Conservation (phyloP, 1,140 invertebrate species). For the Heliconius nattereri region DNA sequence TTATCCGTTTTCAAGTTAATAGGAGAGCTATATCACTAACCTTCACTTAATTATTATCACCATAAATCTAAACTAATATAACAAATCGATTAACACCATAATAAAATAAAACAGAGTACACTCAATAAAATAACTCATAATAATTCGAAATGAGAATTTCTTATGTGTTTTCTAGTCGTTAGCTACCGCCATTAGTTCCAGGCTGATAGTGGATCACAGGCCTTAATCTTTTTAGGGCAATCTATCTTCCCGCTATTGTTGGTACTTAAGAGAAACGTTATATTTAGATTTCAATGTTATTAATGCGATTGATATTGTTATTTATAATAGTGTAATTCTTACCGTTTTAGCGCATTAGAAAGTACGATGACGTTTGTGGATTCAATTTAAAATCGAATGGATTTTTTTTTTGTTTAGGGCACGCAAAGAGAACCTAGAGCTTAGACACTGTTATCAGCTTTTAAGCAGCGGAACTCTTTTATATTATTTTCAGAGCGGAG, state of each 20-base stretch:
- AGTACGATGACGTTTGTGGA: not conserved
- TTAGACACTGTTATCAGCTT: too few species aligned
- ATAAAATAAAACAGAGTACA: not conserved
- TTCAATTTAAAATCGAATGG: not conserved
- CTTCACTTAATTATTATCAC: too few species aligned
- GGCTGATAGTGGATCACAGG: conserved; percentile 23
- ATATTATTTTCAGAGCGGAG: too few species aligned
- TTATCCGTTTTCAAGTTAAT: too few species aligned
- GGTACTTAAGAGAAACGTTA: not conserved
- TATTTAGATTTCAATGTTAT: conserved; percentile 2
- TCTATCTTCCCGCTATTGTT: conserved; percentile 27
- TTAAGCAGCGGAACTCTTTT: too few species aligned
- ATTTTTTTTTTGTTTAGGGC: too few species aligned
- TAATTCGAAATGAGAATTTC: not conserved
- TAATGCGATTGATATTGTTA: not conserved
- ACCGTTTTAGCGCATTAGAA: not conserved
- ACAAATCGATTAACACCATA: not conserved
- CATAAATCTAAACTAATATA: not conserved
- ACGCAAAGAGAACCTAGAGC: too few species aligned
- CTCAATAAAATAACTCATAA: not conserved
- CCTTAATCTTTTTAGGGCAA: conserved; percentile 24
- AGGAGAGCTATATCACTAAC: too few species aligned
- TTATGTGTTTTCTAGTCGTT: conserved; percentile 22
- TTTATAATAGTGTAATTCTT: not conserved
- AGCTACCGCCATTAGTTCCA: conserved; percentile 21